Evolutionary conservation across 2,797 vertebrate species (phyloP), one percentile per base, ranked within the genome.

Genomic region (Anguilla obscura): DNA sequence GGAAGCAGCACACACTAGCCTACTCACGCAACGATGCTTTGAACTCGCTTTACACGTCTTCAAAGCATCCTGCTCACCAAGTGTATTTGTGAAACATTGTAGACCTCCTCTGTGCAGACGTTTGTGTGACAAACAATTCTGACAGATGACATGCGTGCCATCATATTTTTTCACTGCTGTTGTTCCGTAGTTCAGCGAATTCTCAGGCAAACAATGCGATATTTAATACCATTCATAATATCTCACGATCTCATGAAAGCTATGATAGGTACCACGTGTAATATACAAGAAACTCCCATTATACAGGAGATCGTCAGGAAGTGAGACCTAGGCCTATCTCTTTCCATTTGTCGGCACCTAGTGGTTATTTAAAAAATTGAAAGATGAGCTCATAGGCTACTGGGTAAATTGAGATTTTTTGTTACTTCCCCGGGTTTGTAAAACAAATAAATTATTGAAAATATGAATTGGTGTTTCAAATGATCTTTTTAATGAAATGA

Each of bases 131-230:
- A 87, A 45, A 69, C 74, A 30, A 82, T 84, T 66, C 88, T 79
- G 48, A 89, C 71, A 54, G 88, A 89, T 1, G 33, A 89, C 21
- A 89, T 80, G 30, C 45, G 71, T 3, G 60, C 86, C 10, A 83
- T 89, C 86, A 89, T 86, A 74, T 33, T 74, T 69, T 69, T 69
- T 45, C 40, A 24, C 66, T 58, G 9, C 79, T 30, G 18, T 27
- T 48, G 48, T 40, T 69, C 50, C 40, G 40, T 86, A 48, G n/a
- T 24, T 27, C 21, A 33, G 36, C 6, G 21, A 5, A 9, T 30
- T 30, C 16, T 69, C 66, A 69, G 21, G 24, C 24, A 24, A 30
- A 24, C 18, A 18, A 24, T 18, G 8, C 9, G 1, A 54, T 14
- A 54, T 54, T 54, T 54, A 14, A 54, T 54, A 14, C 12, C 52